Conservation (phyloP, 1,140 invertebrate genomes). For the Nephotettix cincticeps region DNA sequence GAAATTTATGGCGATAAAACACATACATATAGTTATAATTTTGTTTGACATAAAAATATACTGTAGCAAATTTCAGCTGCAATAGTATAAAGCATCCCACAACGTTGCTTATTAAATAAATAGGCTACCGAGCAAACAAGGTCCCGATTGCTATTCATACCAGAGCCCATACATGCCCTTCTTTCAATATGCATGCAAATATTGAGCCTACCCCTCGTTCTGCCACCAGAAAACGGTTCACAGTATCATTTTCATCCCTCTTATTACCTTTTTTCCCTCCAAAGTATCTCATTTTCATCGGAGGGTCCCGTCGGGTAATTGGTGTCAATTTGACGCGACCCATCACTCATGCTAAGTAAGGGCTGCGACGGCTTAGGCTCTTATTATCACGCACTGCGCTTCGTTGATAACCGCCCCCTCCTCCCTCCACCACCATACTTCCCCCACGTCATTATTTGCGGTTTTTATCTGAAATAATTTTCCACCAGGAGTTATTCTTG, state of each 20-base stretch:
- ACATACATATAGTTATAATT: too few relatives aligned
- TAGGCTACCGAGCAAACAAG: neutral
- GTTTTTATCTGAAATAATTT: too few relatives aligned
- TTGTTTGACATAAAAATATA: too few relatives aligned
- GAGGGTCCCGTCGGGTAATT: constrained; percentile 23
- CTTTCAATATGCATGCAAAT: constrained; percentile 33
- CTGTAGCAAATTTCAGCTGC: too few relatives aligned
- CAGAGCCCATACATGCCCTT: neutral
- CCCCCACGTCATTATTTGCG: neutral
- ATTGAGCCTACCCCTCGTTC: neutral
- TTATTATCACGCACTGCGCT: neutral
- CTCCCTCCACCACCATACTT: neutral
- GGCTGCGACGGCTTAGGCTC: neutral
- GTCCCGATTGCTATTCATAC: neutral
- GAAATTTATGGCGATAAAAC: too few relatives aligned
- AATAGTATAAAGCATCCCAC: too few relatives aligned
- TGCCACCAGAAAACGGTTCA: constrained; percentile 31
- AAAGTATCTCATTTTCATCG: constrained; percentile 33
- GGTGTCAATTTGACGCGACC: constrained; percentile 32
- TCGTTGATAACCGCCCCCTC: neutral
- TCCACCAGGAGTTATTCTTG: too few relatives aligned
- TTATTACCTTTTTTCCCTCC: constrained; percentile 29
- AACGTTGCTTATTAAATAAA: neutral
- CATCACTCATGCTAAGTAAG: constrained; percentile 31
- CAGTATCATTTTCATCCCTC: constrained; percentile 30